Conservation (phyloP, 2,888 invertebrate species). For the Oscheius myriophilus region DNA sequence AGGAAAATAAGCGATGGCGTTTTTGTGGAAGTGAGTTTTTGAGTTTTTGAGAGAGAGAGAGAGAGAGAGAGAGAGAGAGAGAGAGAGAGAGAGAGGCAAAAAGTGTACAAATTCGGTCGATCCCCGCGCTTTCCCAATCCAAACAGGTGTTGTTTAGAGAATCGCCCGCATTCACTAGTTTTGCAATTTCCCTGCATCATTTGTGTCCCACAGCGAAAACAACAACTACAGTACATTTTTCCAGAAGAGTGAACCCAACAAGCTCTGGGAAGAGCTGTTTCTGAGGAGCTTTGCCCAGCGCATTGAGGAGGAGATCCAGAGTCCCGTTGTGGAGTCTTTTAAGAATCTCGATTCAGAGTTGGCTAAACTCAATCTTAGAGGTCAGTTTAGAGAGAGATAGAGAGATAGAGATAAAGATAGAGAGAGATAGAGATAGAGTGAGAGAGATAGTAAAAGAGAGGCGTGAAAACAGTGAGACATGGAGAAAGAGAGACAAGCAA, state of each 20-base stretch:
- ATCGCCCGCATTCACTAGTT: background rate
- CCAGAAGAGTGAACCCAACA: conserved; percentile 48
- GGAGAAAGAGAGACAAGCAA: too few species aligned
- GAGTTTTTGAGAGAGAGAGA: too few species aligned
- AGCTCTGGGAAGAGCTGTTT: conserved; percentile 63
- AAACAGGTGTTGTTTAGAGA: background rate
- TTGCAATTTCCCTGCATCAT: too few species aligned
- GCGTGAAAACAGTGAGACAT: background rate
- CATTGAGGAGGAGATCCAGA: conserved; percentile 61
- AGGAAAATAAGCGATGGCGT: conserved; percentile 54
- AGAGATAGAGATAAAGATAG: background rate
- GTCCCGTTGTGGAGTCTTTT: conserved; percentile 51
- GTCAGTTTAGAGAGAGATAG: conserved; percentile 28
- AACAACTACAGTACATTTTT: conserved; percentile 7
- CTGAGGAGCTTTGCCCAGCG: conserved; percentile 63
- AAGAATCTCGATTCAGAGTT: conserved; percentile 47
- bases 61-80: too few species aligned
- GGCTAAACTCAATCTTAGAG: conserved; percentile 46
- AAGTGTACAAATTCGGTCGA: too few species aligned
- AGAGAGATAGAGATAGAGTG: too few species aligned
- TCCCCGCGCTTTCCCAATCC: background rate
- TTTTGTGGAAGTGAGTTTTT: conserved; percentile 31
- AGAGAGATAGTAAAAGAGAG: too few species aligned
- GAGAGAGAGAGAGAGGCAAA: too few species aligned
- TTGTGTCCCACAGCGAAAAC: too few species aligned